phyloP scores from a whole-genome alignment of 2,113 vertebrate species.

The Tichodroma muraria region DNA sequence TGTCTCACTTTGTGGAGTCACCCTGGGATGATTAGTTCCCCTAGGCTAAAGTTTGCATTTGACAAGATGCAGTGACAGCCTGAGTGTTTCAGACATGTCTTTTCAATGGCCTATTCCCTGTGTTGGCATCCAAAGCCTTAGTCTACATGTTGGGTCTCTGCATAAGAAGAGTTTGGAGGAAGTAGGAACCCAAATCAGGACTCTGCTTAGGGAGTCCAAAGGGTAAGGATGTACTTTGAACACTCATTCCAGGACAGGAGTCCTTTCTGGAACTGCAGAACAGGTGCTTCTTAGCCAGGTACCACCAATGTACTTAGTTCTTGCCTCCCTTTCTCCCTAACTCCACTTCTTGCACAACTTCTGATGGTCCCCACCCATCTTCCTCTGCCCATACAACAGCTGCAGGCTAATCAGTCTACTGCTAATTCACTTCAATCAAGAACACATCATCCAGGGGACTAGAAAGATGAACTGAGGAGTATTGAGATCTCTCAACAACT shows the following conservation, averaged over 20 bases:
- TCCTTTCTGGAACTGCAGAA: neutral
- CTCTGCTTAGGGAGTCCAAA: neutral
- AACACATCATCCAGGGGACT: neutral
- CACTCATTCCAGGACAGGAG: neutral
- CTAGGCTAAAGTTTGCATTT: neutral
- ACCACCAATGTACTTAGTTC: neutral
- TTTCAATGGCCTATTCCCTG: neutral
- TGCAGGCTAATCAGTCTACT: neutral
- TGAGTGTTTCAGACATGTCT: neutral
- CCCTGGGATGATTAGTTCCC: neutral
- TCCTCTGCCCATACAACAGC: neutral
- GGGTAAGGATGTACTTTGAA: neutral
- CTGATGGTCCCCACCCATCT: neutral
- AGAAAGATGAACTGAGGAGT: neutral
- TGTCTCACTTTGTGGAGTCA: neutral
- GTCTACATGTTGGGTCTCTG: neutral
- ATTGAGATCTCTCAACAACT: neutral
- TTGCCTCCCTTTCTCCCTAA: neutral
- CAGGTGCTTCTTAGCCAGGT: neutral
- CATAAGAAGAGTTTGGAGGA: neutral
- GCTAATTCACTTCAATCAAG: neutral
- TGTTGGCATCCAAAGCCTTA: neutral
- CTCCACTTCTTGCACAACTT: neutral
- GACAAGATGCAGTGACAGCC: neutral
- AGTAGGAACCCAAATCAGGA: neutral